Conservation (phyloP, 2,888 invertebrate genomes). For the Melinaea menophilus region DNA sequence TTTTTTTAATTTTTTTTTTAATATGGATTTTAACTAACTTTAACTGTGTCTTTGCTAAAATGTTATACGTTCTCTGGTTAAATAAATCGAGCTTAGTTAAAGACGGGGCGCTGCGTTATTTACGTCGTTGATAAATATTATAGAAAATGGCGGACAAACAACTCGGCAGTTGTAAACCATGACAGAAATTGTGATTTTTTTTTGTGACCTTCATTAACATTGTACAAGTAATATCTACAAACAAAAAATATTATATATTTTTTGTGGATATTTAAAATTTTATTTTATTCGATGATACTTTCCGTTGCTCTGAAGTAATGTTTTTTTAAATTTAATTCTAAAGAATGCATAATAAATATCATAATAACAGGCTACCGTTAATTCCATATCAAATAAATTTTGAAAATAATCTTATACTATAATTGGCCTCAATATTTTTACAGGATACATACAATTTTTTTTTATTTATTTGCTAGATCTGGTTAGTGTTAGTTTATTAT, state of each 20-base stretch:
- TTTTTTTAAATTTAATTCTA: no score
- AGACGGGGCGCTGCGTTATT: constrained; percentile 29
- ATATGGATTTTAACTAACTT: neutral
- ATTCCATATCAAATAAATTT: no score
- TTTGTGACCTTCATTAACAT: constrained; percentile 22
- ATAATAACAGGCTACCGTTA: no score
- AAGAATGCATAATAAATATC: no score
- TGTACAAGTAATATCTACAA: constrained; percentile 2
- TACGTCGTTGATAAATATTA: constrained; percentile 21
- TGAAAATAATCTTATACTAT: no score
- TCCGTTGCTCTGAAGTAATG: no score
- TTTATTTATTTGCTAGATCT: neutral
- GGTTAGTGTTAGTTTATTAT: constrained; percentile 1
- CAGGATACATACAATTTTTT: neutral
- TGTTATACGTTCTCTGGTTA: constrained; percentile 16
- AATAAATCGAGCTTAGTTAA: constrained; percentile 22
- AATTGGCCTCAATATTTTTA: no score
- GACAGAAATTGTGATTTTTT: constrained; percentile 34
- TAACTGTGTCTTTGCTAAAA: neutral
- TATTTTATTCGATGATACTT: no score
- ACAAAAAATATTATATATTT: no score
- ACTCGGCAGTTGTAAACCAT: constrained; percentile 35
- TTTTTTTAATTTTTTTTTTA: constrained; percentile 6
- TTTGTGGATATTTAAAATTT: no score
- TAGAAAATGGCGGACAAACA: constrained; percentile 28